These are phyloP conservation scores for Chloroclysta siterata DNA, from an alignment of 2,888 invertebrate genomes.

Conservation along the genomic window DNA sequence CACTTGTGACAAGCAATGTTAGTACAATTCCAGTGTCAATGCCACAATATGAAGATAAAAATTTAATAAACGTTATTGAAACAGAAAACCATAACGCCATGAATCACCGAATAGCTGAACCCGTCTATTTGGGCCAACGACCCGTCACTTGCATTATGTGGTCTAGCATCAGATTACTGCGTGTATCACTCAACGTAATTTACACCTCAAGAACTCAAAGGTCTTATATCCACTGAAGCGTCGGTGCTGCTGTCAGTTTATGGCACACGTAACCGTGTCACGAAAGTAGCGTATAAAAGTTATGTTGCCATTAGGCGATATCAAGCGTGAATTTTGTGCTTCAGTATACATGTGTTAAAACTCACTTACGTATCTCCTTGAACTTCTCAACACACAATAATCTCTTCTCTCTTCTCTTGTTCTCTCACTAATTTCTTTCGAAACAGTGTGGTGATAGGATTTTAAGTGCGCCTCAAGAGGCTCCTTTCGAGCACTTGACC, in stretches of 20 bases:
- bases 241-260: background rate
- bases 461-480: too few relatives aligned
- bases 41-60: constrained; percentile 28
- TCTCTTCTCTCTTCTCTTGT: too few relatives aligned
- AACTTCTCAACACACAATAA: too few relatives aligned
- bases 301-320: too few relatives aligned
- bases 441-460: too few relatives aligned
- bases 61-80: constrained; percentile 35
- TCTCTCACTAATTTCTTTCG: too few relatives aligned
- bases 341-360: background rate
- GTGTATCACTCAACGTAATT: constrained; percentile 43
- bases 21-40: constrained; percentile 35
- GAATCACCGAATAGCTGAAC: constrained; percentile 46
- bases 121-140: constrained; percentile 69
- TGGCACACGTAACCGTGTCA: background rate
- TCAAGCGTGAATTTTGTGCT: background rate
- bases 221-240: constrained; percentile 17
- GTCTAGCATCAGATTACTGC: constrained; percentile 53
- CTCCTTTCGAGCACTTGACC: too few relatives aligned
- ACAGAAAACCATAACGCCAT: constrained; percentile 44
- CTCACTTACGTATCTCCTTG: too few relatives aligned
- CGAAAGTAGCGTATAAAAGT: background rate
- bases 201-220: constrained; percentile 41
- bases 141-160: constrained; percentile 66
- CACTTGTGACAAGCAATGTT: constrained; percentile 6